Conservation (phyloP, 2,113 vertebrate genomes). For the Anarhynchus alexandrinus region DNA sequence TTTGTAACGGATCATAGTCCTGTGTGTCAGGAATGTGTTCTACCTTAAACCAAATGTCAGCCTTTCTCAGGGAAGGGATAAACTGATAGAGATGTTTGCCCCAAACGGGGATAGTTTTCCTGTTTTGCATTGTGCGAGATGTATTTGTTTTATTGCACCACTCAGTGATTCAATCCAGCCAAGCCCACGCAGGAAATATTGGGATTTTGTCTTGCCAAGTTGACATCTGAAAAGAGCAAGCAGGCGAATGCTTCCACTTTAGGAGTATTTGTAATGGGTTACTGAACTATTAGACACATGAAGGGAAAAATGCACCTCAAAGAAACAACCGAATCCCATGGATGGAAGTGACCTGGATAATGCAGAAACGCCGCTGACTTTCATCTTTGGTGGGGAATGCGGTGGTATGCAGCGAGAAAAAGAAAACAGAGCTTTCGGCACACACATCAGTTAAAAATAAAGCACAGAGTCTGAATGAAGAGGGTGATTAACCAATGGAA, state of each 20-base stretch:
- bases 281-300: neutral
- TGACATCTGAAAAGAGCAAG: neutral
- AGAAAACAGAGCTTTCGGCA: neutral
- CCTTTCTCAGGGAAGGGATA: neutral
- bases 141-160: neutral
- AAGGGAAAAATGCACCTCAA: neutral
- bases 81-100: neutral
- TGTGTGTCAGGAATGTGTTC: neutral
- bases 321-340: neutral
- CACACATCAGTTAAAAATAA: slow-evolving; percentile 18
- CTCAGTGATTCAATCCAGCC: neutral
- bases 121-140: neutral
- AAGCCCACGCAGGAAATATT: neutral
- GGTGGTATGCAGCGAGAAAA: neutral
- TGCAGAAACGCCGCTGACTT: neutral
- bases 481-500: neutral
- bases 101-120: neutral
- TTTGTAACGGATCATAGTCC: slow-evolving; percentile 35
- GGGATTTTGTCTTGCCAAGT: neutral
- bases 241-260: neutral
- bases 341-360: neutral
- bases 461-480: neutral
- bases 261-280: neutral
- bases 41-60: neutral
- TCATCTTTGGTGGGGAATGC: neutral